Percentiles rank a stretch among this genome's conserved stretches.
Conservation (phyloP, 2,888 invertebrate species). For the Cerastis leucographa region DNA sequence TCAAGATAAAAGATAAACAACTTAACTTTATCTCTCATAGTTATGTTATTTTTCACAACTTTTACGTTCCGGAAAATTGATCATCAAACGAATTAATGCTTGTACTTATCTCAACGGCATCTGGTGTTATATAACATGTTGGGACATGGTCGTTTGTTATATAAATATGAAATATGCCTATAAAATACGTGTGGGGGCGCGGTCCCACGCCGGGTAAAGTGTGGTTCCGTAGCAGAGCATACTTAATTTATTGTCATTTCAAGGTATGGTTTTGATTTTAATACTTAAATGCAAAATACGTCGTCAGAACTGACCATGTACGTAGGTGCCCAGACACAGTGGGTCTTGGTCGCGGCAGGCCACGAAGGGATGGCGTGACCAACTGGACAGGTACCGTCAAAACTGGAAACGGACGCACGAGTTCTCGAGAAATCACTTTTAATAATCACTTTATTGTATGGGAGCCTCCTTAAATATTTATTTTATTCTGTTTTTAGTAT, state of each 20-base stretch:
- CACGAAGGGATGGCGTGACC: too few species aligned
- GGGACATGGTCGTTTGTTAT: constrained; percentile 43
- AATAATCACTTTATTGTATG: too few species aligned
- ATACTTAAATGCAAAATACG: not conserved
- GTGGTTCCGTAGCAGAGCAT: constrained; percentile 34
- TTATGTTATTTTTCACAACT: constrained; percentile 60
- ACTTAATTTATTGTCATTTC: not conserved
- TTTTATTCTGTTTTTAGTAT: too few species aligned
- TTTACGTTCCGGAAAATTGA: constrained; percentile 54
- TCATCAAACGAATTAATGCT: constrained; percentile 51
- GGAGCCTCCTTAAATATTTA: too few species aligned
- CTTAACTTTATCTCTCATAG: constrained; percentile 43
- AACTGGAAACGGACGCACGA: too few species aligned
- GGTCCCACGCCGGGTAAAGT: not conserved
- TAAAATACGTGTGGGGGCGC: constrained; percentile 5
- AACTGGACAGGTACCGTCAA: too few species aligned
- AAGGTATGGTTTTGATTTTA: not conserved
- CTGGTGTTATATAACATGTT: constrained; percentile 58
- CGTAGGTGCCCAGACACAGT: too few species aligned
- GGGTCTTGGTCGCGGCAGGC: too few species aligned
- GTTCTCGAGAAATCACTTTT: too few species aligned
- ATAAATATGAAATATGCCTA: constrained; percentile 49
- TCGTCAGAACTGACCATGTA: too few species aligned
- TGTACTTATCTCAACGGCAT: constrained; percentile 44
- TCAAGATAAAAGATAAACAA: constrained; percentile 48